Evolutionary conservation across 2,113 vertebrate genomes (phyloP), one percentile per base, ranked within the genome.

Genomic region (Bos indicus): DNA sequence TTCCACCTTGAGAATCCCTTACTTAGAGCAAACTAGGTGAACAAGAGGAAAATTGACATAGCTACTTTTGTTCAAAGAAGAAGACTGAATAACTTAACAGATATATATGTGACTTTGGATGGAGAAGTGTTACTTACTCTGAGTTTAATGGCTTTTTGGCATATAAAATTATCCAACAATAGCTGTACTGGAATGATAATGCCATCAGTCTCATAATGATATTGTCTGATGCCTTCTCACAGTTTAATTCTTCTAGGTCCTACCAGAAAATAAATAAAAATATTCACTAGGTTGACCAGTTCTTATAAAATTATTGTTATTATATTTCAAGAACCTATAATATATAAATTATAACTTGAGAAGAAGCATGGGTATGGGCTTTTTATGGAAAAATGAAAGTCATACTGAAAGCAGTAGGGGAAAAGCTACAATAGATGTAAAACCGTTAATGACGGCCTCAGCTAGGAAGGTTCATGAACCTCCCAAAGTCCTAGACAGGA

Each of bases 91-190:
- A 85, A 90, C 17, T 93, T 91, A 91, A 64, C 62, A 97, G 81
- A 91, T 93, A 19, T 48, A 97, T 97, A 88, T 33, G 78, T 57
- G 71, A 88, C 19, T 98, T 92, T 54, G 62, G 30, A 97, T 64
- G 48, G 91, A 91, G n/a, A 94, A 96, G 84, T 88, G 48, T 12
- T 96, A 99, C 98, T 98, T 98, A 99, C 99, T 98, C 98, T 97
- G 97, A 99, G 98, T 95, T 99, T 96, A 96, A 77, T 92, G 94
- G 98, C 97, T 98, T 98, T 82, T 98, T 98, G 77, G 98, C 99
- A 98, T 99, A 99, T 64, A 99, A 99, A 94, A 99, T 97, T 94
- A 99, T 91, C 99, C 99, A 99, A 92, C 99, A 99, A 98, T 97
- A 98, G 7, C 78, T 99, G 93, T 99, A 99, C 88, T 99, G 99